Percentiles rank a stretch among this genome's conserved stretches.
Evolutionary conservation across 2,888 invertebrate species (phyloP).

Genomic region (Saturnia japonica): DNA sequence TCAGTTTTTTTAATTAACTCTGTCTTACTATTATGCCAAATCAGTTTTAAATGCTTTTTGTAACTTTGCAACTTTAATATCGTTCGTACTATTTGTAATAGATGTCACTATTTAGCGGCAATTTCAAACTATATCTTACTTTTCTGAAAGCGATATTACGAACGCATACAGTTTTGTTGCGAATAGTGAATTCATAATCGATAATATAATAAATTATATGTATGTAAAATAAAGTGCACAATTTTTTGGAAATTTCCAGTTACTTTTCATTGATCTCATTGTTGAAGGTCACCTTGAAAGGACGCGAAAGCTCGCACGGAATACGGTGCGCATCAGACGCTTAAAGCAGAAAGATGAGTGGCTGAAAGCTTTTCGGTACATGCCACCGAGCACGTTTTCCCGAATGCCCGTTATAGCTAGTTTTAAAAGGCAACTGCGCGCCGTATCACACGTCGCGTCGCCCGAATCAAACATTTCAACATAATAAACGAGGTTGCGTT

Average conservation of each 20-base stretch:
- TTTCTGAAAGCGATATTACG: background rate
- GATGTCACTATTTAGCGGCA: slow-evolving; percentile 8
- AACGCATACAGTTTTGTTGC: background rate
- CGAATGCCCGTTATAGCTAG: slow-evolving; percentile 17
- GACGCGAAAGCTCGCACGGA: slow-evolving; percentile 63
- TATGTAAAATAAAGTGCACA: slow-evolving; percentile 6
- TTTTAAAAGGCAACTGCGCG: slow-evolving; percentile 26
- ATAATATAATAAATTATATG: background rate
- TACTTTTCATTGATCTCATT: slow-evolving; percentile 47
- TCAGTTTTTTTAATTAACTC: background rate
- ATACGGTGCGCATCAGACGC: slow-evolving; percentile 27
- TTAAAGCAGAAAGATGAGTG: slow-evolving; percentile 28
- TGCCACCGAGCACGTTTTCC: slow-evolving; percentile 46
- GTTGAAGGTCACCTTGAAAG: slow-evolving; percentile 73
- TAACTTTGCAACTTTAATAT: background rate
- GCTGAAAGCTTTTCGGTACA: slow-evolving; percentile 33
- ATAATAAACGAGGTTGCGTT: slow-evolving; percentile 28
- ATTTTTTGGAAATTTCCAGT: slow-evolving; percentile 23
- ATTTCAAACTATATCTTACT: background rate
- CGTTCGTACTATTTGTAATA: background rate
- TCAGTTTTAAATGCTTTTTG: background rate
- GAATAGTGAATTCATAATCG: background rate
- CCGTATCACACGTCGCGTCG: background rate
- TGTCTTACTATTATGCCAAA: too few species aligned
- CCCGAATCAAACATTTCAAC: slow-evolving; percentile 35